Evolutionary conservation across 2,797 vertebrate species (phyloP).

Genomic region (Chelmon rostratus): DNA sequence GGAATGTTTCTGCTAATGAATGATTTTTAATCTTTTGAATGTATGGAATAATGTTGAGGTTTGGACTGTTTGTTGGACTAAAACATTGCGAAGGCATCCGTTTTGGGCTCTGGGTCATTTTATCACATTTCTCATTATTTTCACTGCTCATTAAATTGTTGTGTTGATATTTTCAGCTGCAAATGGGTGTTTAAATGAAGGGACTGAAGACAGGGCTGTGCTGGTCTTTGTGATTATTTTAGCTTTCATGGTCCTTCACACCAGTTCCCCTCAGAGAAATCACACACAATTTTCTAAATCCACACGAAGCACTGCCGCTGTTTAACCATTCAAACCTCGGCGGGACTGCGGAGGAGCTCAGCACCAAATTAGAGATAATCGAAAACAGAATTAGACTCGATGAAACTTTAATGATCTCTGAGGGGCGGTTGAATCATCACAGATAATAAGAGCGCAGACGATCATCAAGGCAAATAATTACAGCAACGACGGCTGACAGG

Average conservation of each 20-base stretch:
- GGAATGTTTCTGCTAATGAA: no score
- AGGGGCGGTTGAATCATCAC: neutral
- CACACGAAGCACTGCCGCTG: neutral
- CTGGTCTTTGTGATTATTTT: neutral
- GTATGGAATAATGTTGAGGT: no score
- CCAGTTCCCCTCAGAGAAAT: constrained; percentile 13
- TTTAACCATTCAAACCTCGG: neutral
- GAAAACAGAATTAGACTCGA: constrained; percentile 17
- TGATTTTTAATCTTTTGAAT: no score
- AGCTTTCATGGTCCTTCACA: neutral
- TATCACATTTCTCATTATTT: no score
- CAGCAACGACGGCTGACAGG: neutral
- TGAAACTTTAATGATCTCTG: constrained; percentile 24
- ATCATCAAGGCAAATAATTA: constrained; percentile 4
- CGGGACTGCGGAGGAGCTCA: neutral
- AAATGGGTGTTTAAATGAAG: neutral
- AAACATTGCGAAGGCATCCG: no score
- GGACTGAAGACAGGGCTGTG: neutral
- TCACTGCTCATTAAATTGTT: neutral
- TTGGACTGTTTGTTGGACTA: no score
- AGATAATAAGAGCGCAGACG: neutral
- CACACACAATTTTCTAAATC: constrained; percentile 13
- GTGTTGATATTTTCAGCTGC: neutral
- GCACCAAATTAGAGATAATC: constrained; percentile 3
- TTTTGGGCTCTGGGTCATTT: no score